phyloP scores from a whole-genome alignment of 2,797 vertebrate genomes.

The Limosa lapponica region DNA sequence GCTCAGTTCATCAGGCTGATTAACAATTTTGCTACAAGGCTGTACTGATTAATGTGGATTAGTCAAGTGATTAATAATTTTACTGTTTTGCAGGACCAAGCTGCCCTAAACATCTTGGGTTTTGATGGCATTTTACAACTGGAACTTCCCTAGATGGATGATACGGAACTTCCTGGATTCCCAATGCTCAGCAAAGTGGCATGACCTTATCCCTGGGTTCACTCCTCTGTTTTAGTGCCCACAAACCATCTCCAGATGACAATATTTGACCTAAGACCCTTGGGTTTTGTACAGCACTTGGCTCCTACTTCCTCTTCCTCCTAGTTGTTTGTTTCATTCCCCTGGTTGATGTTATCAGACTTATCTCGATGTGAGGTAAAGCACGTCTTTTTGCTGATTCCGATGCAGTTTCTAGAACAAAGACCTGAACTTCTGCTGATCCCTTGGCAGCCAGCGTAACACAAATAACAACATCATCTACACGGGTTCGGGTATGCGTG shows the following conservation, averaged over 20 bases:
- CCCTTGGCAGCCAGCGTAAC: not conserved
- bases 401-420: not conserved
- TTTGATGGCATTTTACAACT: slow-evolving; percentile 63
- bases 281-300: slow-evolving; percentile 75
- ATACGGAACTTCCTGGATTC: slow-evolving; percentile 36
- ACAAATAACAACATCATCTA: not conserved
- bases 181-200: slow-evolving; percentile 10
- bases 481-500: rapidly evolving
- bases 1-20: slow-evolving; percentile 73
- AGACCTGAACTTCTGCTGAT: slow-evolving; percentile 28
- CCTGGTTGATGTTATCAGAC: not conserved
- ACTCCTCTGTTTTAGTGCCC: not conserved
- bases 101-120: slow-evolving; percentile 41
- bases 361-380: not conserved
- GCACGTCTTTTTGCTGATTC: not conserved
- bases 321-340: not conserved
- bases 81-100: slow-evolving; percentile 54
- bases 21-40: slow-evolving; percentile 62
- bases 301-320: slow-evolving; percentile 18
- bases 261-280: slow-evolving; percentile 52
- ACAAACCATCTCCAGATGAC: slow-evolving; percentile 40
- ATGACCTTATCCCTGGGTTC: not conserved
- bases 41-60: slow-evolving; percentile 74
- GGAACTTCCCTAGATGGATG: slow-evolving; percentile 53
- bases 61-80: slow-evolving; percentile 74